Evolutionary conservation across 2,113 vertebrate species (phyloP).

Genomic region (Numida meleagris): DNA sequence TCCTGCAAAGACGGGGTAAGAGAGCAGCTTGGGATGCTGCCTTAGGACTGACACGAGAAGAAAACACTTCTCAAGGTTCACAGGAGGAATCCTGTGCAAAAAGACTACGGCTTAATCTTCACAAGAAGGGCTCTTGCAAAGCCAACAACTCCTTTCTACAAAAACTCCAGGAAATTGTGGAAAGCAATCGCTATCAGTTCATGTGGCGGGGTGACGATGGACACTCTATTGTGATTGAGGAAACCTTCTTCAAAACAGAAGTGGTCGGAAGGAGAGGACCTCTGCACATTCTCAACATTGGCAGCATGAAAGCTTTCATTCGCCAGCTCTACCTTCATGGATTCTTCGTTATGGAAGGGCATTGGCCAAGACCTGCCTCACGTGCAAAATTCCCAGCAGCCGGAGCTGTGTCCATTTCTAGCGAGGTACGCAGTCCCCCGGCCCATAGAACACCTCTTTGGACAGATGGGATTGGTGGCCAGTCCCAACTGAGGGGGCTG

Average conservation of each 20-base stretch:
- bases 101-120: background rate
- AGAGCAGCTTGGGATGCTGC: background rate
- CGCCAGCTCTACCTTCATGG: too few relatives aligned
- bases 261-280: background rate
- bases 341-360: too few relatives aligned
- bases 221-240: background rate
- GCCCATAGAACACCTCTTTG: too few relatives aligned
- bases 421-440: too few relatives aligned
- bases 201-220: background rate
- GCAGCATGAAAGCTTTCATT: conserved; percentile 28
- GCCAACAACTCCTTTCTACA: background rate
- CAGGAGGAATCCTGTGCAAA: background rate
- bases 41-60: background rate
- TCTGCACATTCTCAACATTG: conserved; percentile 12
- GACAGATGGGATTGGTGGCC: too few relatives aligned
- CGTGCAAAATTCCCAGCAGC: too few relatives aligned
- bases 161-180: conserved; percentile 5
- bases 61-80: background rate
- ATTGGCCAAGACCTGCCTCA: too few relatives aligned
- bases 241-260: conserved; percentile 32
- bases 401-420: too few relatives aligned
- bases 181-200: background rate
- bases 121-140: background rate
- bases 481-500: too few relatives aligned
- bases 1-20: background rate